Evolutionary conservation across 2,888 invertebrate species (phyloP).

Genomic region (Fissipunctia ypsillon): DNA sequence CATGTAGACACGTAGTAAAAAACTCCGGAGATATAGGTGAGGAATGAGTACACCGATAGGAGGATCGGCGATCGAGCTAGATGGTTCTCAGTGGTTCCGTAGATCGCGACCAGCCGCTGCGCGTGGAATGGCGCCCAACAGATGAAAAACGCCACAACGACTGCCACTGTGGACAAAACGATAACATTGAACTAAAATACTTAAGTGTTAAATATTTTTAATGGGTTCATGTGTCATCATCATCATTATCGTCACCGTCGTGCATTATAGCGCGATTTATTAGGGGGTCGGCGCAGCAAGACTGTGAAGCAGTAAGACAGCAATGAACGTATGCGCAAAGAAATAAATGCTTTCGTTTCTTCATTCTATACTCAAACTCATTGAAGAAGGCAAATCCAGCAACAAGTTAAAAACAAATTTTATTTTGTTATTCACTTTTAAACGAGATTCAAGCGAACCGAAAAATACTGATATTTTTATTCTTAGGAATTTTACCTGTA

Average conservation of each 20-base stretch:
- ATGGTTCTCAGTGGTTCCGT: constrained; percentile 90
- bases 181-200: background rate
- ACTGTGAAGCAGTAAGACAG: too few species aligned
- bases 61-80: constrained; percentile 84
- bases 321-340: too few species aligned
- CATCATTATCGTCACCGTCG: background rate
- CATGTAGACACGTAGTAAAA: constrained; percentile 98
- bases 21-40: constrained; percentile 96
- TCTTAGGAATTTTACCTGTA: background rate
- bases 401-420: background rate
- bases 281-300: background rate
- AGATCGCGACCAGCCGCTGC: constrained; percentile 95
- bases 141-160: constrained; percentile 97
- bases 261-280: background rate
- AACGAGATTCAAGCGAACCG: background rate
- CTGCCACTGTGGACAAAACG: constrained; percentile 92
- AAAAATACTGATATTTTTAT: background rate
- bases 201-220: background rate
- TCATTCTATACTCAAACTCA: background rate
- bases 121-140: constrained; percentile 99
- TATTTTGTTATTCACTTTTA: background rate
- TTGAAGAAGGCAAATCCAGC: background rate
- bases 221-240: background rate
- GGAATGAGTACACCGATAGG: constrained; percentile 91
- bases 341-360: background rate